Evolutionary conservation across 2,888 invertebrate species (phyloP), one percentile per base, ranked within the genome.

Genomic region (Chironomus tentans): DNA sequence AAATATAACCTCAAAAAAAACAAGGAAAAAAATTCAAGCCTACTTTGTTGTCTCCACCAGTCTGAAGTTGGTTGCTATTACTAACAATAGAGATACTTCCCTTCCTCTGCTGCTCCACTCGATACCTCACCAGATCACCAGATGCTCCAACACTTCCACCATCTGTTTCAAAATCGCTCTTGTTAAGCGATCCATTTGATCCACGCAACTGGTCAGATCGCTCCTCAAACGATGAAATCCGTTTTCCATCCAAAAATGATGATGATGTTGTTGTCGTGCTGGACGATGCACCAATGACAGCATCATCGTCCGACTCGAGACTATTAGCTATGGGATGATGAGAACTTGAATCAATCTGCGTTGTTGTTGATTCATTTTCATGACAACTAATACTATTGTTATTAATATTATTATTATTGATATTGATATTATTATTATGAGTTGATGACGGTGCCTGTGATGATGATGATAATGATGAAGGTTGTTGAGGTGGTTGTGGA

Each of bases 271-370:
- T 70, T 70, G 70, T 70, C n/a, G 74, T 74, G 18, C 65, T 74
- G 21, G 74, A 74, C 13, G 74, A 74, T 7, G 74, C 68, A 46
- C 74, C 74, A 65, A 65, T 65, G 22, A 65, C 24, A 2, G 65
- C 65, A 74, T 74, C 74, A 65, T 74, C 74, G 47, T 74, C 74
- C 6, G 74, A 74, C 24, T 74, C 74, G 4, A 74, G 47, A 48
- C 74, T 74, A 22, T 74, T 74, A 46, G 74, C 74, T 74, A 68
- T 62, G 13, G 38, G 62, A 68, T 62, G 28, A 65, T 21, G 13
- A 74, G 74, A 62, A 47, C 24, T 18, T n/a, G 15, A 56, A 24
- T 71, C 56, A 50, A n/a, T 22, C 6, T 65, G 65, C 13, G 22
- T 3, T 65, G 65, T 65, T 65, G n/a, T 68, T 28, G 46, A 15